Evolutionary conservation across 2,888 invertebrate species (phyloP), one percentile per base, ranked within the genome.

Genomic region (Globia sparganii): DNA sequence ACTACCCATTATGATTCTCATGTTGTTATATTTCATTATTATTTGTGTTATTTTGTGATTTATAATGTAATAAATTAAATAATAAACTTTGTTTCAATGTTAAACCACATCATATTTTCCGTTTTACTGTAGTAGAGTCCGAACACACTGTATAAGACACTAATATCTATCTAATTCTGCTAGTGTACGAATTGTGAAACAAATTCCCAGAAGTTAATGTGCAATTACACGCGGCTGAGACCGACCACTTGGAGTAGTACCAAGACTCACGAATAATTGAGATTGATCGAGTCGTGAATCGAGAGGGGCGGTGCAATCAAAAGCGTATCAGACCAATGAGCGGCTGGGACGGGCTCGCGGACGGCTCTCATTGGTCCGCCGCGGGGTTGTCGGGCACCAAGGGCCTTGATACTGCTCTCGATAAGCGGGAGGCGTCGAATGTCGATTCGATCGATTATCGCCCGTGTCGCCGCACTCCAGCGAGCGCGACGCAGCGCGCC

Each of bases 261-360:
- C 93, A 93, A 93, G 92, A 91, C 72, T 80, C 82, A 87, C 92
- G 92, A 92, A 92, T 95, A 95, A 96, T 96, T 94, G 94, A 93
- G 95, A 96, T 96, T 96, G 95, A 96, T 96, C 93, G 95, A 93
- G 94, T 89, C 93, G 91, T 92, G 95, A 93, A 96, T 96, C 94
- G 95, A 94, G 94, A 84, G 93, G 95, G 96, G 96, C 96, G 96
- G 95, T 84, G 96, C 96, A 95, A 96, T 96, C 96, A 96, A 96
- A 96, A 93, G 92, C 94, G 94, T 94, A 95, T 95, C 94, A 94
- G 92, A 90, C 96, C 96, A 96, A 96, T 96, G 91, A 90, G 94
- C 90, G 93, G 87, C 87, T 91, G 88, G 90, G 92, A 82, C 87
- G 87, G 87, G 82, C 85, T 88, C 90, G 89, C 87, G 91, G 91